Conservation (phyloP, 2,113 vertebrate species). For the Ranitomeya variabilis region DNA sequence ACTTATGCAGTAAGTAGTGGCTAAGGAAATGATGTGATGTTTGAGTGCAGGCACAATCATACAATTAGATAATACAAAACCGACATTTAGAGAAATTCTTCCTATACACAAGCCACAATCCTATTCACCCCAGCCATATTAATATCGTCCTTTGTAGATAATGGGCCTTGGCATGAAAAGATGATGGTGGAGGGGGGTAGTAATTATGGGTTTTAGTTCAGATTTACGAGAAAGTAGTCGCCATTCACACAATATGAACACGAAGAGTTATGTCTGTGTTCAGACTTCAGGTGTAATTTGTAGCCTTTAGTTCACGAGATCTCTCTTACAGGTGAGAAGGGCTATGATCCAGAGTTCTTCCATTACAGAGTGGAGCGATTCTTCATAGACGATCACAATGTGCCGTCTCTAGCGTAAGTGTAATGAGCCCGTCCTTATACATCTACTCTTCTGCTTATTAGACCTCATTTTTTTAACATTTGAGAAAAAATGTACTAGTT, state of each 20-base stretch:
- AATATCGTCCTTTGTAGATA: too few relatives aligned
- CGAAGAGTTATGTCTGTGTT: too few relatives aligned
- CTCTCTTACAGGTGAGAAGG: constrained; percentile 83
- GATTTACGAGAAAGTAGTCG: too few relatives aligned
- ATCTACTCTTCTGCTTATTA: neutral
- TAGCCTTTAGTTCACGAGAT: constrained; percentile 12
- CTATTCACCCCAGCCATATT: too few relatives aligned
- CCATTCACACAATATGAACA: too few relatives aligned
- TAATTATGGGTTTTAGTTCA: too few relatives aligned
- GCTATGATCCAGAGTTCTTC: constrained; percentile 88
- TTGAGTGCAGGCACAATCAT: neutral
- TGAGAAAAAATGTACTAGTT: too few relatives aligned
- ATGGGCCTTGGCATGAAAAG: too few relatives aligned
- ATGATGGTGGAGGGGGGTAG: too few relatives aligned
- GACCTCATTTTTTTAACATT: too few relatives aligned
- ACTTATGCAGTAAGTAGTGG: constrained; percentile 90
- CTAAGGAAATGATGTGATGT: neutral
- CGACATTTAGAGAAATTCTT: too few relatives aligned
- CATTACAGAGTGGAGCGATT: constrained; percentile 87
- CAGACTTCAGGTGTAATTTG: neutral
- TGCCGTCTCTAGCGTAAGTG: constrained; percentile 86
- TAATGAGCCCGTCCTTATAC: neutral
- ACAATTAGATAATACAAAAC: neutral
- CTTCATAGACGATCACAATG: constrained; percentile 93
- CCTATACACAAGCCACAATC: too few relatives aligned